phyloP scores from a whole-genome alignment of 2,888 invertebrate genomes.

The Dynastes hyllus region DNA sequence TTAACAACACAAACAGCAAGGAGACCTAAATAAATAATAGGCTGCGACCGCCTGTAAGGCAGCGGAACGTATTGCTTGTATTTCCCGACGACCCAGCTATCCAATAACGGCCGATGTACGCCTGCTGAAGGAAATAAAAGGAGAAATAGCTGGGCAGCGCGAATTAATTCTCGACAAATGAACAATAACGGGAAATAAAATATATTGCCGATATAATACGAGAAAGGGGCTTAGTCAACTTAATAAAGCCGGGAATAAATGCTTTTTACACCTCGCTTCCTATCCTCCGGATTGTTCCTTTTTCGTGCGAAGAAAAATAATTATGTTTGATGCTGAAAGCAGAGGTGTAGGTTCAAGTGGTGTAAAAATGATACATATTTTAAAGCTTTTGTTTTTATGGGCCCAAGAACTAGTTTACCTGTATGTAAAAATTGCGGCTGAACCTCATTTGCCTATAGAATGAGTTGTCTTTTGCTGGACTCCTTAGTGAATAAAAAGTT shows the following conservation, averaged over 20 bases:
- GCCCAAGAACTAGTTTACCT: too few species aligned
- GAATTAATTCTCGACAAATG: constrained; percentile 24
- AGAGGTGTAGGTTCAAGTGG: too few species aligned
- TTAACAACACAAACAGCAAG: constrained; percentile 7
- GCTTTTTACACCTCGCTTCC: constrained; percentile 31
- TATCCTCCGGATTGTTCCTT: neutral
- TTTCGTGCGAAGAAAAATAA: too few species aligned
- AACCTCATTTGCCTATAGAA: too few species aligned
- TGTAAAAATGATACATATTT: too few species aligned
- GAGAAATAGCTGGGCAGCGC: neutral
- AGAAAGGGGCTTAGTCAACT: neutral
- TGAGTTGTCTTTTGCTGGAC: too few species aligned
- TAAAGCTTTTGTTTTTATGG: too few species aligned
- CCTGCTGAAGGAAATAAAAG: neutral
- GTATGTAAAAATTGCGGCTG: too few species aligned
- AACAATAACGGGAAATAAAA: constrained; percentile 27
- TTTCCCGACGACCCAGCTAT: neutral
- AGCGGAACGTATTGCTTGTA: constrained; percentile 12
- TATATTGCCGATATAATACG: constrained; percentile 25
- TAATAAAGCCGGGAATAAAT: constrained; percentile 17
- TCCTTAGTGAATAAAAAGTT: too few species aligned
- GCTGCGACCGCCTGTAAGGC: neutral
- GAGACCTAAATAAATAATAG: constrained; percentile 37
- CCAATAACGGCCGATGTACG: neutral
- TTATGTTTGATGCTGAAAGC: too few species aligned